A percentile compares a stretch with the other conserved stretches of the same genome.
phyloP scores from a whole-genome alignment of 2,888 invertebrate genomes.

The Andrena fulva region DNA sequence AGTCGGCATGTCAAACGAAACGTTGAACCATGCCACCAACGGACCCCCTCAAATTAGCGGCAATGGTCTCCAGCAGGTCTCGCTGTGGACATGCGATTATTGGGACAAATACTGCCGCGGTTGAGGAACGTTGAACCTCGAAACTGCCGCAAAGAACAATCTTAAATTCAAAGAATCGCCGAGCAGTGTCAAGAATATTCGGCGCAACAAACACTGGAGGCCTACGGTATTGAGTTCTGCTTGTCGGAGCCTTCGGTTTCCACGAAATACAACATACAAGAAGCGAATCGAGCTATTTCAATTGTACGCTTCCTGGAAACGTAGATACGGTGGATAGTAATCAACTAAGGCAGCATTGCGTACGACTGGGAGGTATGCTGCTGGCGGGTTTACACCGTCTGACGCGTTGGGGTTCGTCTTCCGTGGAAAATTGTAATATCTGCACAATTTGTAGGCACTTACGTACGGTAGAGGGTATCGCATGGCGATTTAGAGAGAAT shows the following conservation, averaged over 20 bases:
- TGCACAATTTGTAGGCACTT: constrained; percentile 1
- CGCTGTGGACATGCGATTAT: constrained; percentile 62
- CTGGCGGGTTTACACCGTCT: background rate
- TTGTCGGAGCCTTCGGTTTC: background rate
- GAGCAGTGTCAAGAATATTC: background rate
- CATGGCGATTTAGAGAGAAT: background rate
- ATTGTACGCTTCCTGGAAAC: constrained; percentile 12
- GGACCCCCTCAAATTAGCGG: constrained; percentile 70
- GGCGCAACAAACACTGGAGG: background rate
- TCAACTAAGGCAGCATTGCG: constrained; percentile 20
- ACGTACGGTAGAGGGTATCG: background rate
- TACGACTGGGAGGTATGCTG: background rate
- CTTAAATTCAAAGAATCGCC: constrained; percentile 43
- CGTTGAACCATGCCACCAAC: constrained; percentile 65
- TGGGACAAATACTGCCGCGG: constrained; percentile 68
- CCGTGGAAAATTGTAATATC: constrained; percentile 16
- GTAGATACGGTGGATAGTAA: constrained; percentile 27
- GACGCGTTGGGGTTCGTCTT: constrained; percentile 3
- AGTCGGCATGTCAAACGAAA: constrained; percentile 64
- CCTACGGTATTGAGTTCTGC: background rate
- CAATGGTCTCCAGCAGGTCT: constrained; percentile 69
- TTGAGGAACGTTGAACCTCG: constrained; percentile 78
- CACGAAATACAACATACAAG: background rate
- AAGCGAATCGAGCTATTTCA: background rate
- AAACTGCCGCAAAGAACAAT: constrained; percentile 22